These are phyloP conservation scores for Antechinus stuartii DNA, from an alignment of 2,113 vertebrate genomes.

Conservation along the genomic window DNA sequence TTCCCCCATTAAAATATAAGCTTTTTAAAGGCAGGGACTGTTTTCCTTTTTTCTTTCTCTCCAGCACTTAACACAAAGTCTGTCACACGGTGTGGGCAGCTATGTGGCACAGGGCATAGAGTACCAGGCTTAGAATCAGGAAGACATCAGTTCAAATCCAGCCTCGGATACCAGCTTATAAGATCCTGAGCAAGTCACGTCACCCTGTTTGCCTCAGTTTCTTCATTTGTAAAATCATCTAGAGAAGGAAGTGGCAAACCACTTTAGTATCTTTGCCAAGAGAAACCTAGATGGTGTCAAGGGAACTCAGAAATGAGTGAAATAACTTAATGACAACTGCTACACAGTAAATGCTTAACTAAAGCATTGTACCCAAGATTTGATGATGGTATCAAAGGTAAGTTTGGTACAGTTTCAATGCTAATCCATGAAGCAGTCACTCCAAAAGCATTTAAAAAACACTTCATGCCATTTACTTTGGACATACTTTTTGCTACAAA, in stretches of 20 bases:
- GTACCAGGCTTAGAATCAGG: not conserved
- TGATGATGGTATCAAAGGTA: not conserved
- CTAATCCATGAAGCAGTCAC: not conserved
- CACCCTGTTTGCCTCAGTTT: not conserved
- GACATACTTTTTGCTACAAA: not conserved
- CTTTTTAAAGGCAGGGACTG: not conserved
- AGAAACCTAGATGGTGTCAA: too few relatives aligned
- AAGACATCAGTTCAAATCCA: not conserved
- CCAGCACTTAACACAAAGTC: not conserved
- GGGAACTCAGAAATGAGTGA: not conserved
- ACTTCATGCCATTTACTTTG: not conserved
- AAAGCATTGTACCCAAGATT: not conserved
- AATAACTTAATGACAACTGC: not conserved
- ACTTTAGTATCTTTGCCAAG: not conserved
- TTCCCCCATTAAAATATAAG: not conserved
- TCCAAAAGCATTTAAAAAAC: not conserved
- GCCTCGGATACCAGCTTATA: not conserved
- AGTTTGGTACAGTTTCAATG: not conserved
- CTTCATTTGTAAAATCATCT: too few relatives aligned
- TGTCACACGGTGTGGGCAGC: not conserved
- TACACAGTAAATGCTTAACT: not conserved
- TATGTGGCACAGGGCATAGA: not conserved
- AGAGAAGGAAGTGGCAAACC: too few relatives aligned
- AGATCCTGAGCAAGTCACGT: too few relatives aligned
- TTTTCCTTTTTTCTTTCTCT: not conserved